Base-by-base conservation (phyloP, 1,140 invertebrate species). In the Colletes latitarsis region DNA sequence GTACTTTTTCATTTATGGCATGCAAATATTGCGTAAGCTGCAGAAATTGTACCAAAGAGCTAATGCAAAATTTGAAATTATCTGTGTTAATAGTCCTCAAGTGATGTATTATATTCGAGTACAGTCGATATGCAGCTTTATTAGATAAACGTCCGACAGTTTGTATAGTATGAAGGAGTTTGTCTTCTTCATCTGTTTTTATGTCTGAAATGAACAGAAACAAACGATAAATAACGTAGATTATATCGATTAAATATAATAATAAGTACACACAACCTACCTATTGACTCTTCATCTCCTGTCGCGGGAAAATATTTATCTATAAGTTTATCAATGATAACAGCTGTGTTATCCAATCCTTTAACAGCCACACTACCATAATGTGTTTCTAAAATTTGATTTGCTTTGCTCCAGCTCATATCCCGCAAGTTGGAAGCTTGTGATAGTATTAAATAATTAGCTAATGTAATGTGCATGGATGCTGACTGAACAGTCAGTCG, bases 61-160 rank as follows among this genome's bases (percentile, higher is more conserved):
- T 94, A 17, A 96, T 88, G 86, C 96, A 96, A 46, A 94, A 93
- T 77, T 94, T 95, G n/a, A 96, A 92, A 86, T 95, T 94, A 15
- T 94, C 93, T 49, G 92, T 93, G 58, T 93, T 94, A 6, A 96
- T 90, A 41, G 94, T 93, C 77, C 94, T 94, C 88, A 96, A 92
- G 82, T 95, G 95, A 70, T 91, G 88, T 43, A 95, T 93, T 64
- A 96, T 94, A 89, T 95, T 95, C 76, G 94, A 89, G 93, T 96
- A 96, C 57, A 96, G 94, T 55, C 96, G 94, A 53, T 95, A 93
- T 49, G 95, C 95, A 30, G 96, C 94, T 92, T 96, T 96, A 80
- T 95, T 95, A 57, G 96, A 96, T 75, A 96, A 92, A 17, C 95
- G 93, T 5, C 96, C 95, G 43, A 96, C 95, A 0, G 96, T 96